Percentiles rank a stretch among this genome's conserved stretches.
phyloP scores from a whole-genome alignment of 1,140 invertebrate genomes.

The Drosophila neocordata region DNA sequence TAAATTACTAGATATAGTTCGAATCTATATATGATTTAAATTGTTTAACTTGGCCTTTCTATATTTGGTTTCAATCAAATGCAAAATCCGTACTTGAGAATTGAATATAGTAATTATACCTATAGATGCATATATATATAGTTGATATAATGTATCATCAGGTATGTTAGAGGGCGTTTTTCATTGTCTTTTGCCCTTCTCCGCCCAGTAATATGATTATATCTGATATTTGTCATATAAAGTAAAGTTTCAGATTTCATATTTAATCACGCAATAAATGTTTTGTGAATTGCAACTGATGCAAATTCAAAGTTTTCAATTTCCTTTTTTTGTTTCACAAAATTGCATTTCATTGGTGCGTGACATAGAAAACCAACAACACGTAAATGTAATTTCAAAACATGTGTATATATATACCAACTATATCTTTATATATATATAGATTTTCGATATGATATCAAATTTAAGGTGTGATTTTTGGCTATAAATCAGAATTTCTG shows the following conservation, averaged over 20 bases:
- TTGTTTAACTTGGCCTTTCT: too few species aligned
- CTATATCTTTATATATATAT: too few species aligned
- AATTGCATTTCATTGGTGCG: constrained; percentile 60
- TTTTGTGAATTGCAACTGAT: constrained; percentile 23
- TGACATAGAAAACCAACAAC: constrained; percentile 53
- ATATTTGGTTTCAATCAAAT: too few species aligned
- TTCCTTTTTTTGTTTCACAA: constrained; percentile 37
- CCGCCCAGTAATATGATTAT: constrained; percentile 8
- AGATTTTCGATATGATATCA: constrained; percentile 14
- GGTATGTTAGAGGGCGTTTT: neutral
- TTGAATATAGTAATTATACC: neutral
- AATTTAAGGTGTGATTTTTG: neutral
- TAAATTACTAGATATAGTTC: too few species aligned
- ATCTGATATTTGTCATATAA: constrained; percentile 45
- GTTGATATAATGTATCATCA: neutral
- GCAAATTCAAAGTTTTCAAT: constrained; percentile 28
- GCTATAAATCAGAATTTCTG: neutral
- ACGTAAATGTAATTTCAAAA: constrained; percentile 29
- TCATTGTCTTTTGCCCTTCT: constrained; percentile 6
- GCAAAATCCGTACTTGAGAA: neutral
- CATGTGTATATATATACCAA: neutral
- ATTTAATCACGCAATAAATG: constrained; percentile 33
- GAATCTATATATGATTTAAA: too few species aligned
- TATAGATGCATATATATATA: neutral
- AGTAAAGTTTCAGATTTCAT: constrained; percentile 34